Evolutionary conservation across 1,140 invertebrate species (phyloP).

Genomic region (Bombus confusus): DNA sequence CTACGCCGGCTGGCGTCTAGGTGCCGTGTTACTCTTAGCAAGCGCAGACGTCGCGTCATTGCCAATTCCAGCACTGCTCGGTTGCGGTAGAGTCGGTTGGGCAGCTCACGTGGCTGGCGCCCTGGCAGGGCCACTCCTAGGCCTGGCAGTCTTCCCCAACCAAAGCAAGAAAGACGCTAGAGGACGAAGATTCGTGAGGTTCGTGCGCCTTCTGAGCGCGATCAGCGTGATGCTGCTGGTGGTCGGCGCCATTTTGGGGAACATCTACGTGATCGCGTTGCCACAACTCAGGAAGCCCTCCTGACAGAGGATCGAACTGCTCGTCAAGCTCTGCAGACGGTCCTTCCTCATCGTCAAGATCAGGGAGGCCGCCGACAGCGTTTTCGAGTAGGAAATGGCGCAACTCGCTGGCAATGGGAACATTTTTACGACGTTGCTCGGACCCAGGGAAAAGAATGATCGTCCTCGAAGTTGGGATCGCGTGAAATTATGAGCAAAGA

Average conservation of each 20-base stretch:
- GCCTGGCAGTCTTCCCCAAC: constrained; percentile 87
- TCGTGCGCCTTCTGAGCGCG: constrained; percentile 77
- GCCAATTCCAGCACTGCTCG: constrained; percentile 78
- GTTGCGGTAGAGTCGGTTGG: constrained; percentile 86
- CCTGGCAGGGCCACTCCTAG: constrained; percentile 89
- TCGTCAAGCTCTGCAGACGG: constrained; percentile 78
- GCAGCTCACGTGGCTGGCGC: constrained; percentile 92
- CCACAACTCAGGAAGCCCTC: constrained; percentile 77
- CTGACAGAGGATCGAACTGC: constrained; percentile 80
- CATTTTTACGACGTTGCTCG: not conserved
- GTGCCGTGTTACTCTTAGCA: constrained; percentile 85
- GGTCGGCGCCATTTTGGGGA: constrained; percentile 78
- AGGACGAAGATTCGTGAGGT: constrained; percentile 76
- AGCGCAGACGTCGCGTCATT: constrained; percentile 83
- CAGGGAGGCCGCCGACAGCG: constrained; percentile 75
- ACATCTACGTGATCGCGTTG: constrained; percentile 78
- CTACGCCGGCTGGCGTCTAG: constrained; percentile 83
- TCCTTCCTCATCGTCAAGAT: constrained; percentile 80
- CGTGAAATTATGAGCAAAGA: not conserved
- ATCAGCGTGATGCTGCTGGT: constrained; percentile 76
- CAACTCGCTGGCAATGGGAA: not conserved
- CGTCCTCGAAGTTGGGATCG: not conserved
- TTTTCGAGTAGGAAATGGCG: constrained; percentile 74
- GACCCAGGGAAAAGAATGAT: not conserved
- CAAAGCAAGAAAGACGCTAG: constrained; percentile 79